Percentiles rank a stretch among this genome's conserved stretches.
These are phyloP conservation scores for Oreotrochilus melanogaster DNA, from an alignment of 2,113 vertebrate genomes.

Conservation along the genomic window DNA sequence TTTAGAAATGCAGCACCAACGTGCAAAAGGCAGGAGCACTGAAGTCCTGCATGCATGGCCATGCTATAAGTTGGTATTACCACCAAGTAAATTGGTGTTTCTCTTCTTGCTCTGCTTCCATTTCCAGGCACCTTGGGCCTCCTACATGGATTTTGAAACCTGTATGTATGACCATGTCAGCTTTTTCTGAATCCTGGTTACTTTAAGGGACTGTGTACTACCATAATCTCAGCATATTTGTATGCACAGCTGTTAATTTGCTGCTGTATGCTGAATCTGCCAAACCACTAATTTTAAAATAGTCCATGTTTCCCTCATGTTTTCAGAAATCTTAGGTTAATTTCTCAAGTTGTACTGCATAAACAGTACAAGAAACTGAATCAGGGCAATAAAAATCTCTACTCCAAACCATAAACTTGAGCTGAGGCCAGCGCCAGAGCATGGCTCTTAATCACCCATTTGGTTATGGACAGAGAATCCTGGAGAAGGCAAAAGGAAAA, in stretches of 20 bases:
- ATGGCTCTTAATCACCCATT: neutral
- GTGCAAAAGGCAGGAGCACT: neutral
- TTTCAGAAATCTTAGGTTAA: neutral
- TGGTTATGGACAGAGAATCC: too few species aligned
- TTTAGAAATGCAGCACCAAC: neutral
- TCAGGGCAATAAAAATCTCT: neutral
- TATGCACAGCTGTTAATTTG: neutral
- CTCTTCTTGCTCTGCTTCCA: neutral
- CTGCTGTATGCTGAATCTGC: neutral
- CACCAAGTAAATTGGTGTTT: neutral
- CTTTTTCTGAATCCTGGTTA: neutral
- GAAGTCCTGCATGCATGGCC: neutral
- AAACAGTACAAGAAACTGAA: neutral
- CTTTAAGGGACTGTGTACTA: neutral
- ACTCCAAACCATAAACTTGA: neutral
- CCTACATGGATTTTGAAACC: neutral
- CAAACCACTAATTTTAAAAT: neutral
- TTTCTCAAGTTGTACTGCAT: neutral
- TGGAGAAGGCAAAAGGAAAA: neutral
- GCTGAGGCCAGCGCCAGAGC: rapidly evolving
- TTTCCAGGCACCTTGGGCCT: neutral
- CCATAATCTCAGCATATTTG: neutral
- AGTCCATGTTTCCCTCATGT: neutral
- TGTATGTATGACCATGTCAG: neutral
- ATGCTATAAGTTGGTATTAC: neutral